A percentile compares a stretch with the other conserved stretches of the same genome.
These are phyloP conservation scores for Turdus rufiventris DNA, from an alignment of 2,113 vertebrate genomes.

Conservation along the genomic window DNA sequence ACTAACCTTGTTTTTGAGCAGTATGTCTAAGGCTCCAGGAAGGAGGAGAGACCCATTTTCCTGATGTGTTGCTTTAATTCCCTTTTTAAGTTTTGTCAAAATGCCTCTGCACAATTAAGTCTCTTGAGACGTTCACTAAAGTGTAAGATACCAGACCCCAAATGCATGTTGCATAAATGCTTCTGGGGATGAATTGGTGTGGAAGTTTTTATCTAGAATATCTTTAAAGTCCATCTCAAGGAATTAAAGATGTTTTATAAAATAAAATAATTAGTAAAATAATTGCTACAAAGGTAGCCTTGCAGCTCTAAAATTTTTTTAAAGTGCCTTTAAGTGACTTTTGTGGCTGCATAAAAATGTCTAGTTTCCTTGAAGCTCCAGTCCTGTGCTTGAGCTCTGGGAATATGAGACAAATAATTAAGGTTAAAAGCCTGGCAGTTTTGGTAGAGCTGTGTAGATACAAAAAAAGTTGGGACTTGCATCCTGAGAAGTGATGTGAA, in stretches of 20 bases:
- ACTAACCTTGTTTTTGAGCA: not conserved
- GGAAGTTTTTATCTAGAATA: not conserved
- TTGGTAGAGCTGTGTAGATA: not conserved
- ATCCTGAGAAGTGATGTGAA: not conserved
- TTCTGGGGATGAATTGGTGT: not conserved
- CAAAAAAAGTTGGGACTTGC: not conserved
- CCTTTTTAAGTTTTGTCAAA: not conserved
- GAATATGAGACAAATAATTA: not conserved
- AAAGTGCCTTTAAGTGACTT: not conserved
- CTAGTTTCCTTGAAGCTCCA: not conserved
- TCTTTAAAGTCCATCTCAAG: not conserved
- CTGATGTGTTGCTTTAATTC: not conserved
- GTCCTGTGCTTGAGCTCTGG: not conserved
- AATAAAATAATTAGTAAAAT: not conserved
- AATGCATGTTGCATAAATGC: not conserved
- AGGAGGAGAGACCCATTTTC: not conserved
- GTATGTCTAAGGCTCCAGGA: not conserved
- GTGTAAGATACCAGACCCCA: not conserved
- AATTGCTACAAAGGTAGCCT: not conserved
- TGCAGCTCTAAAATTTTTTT: not conserved
- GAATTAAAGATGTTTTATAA: not conserved
- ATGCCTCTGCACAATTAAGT: not conserved
- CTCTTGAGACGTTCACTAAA: not conserved
- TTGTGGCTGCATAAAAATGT: not conserved
- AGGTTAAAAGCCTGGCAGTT: not conserved